A percentile compares a stretch with the other conserved stretches of the same genome.
Evolutionary conservation across 2,797 vertebrate genomes (phyloP).

Genomic region (Threskiornis aethiopicus): DNA sequence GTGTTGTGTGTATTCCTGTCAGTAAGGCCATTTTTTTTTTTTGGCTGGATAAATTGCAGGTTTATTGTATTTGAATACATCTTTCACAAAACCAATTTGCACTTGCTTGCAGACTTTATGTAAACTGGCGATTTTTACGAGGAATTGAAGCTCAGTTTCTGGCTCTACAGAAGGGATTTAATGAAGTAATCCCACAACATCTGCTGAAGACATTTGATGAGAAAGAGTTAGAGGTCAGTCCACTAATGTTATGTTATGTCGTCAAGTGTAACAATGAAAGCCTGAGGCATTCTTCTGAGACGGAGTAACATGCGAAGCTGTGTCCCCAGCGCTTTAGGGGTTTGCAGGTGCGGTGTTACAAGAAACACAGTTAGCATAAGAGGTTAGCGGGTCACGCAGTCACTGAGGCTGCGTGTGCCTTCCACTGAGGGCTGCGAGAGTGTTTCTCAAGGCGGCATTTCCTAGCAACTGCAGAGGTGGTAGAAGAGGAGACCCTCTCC

Average conservation of each 20-base stretch:
- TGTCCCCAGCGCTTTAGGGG: neutral
- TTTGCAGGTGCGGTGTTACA: neutral
- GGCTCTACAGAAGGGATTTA: slow-evolving; percentile 97
- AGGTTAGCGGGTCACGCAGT: neutral
- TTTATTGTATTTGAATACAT: neutral
- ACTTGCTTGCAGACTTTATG: slow-evolving; percentile 85
- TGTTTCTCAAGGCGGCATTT: neutral
- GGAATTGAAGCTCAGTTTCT: slow-evolving; percentile 98
- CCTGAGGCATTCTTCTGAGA: neutral
- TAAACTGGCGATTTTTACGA: slow-evolving; percentile 95
- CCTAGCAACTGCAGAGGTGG: neutral
- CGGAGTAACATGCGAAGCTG: neutral
- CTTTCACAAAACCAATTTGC: slow-evolving; percentile 6
- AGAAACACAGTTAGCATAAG: neutral
- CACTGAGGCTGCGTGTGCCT: neutral
- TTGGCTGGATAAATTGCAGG: neutral
- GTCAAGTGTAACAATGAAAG: neutral
- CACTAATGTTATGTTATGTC: neutral
- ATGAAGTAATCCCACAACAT: slow-evolving; percentile 98
- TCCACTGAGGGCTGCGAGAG: neutral
- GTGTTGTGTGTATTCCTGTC: neutral
- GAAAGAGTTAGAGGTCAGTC: slow-evolving; percentile 94
- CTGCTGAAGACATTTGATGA: slow-evolving; percentile 97
- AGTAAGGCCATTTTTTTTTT: neutral
- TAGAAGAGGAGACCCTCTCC: neutral